Conservation (phyloP, 2,888 invertebrate genomes). For the Scaptomyza polygonia region DNA sequence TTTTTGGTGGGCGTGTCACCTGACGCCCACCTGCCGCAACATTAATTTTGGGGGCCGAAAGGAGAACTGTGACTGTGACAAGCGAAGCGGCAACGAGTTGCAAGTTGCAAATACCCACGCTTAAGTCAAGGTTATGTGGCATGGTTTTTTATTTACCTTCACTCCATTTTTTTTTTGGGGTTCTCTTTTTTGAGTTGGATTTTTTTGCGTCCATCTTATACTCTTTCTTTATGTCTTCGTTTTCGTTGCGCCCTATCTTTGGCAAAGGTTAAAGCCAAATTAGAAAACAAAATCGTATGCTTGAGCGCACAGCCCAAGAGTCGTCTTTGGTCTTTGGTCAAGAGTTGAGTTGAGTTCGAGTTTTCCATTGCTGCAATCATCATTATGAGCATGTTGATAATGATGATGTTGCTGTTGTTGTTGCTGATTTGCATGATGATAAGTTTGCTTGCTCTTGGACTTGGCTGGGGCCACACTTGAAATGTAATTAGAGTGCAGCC, state of each 20-base stretch:
- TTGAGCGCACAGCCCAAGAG: slow-evolving; percentile 66
- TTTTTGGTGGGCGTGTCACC: slow-evolving; percentile 15
- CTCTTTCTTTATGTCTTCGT: neutral
- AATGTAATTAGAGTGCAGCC: slow-evolving; percentile 74
- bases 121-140: slow-evolving; percentile 72
- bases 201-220: neutral
- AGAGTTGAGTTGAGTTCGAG: slow-evolving; percentile 35
- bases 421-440: slow-evolving; percentile 53
- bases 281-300: slow-evolving; percentile 72
- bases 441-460: slow-evolving; percentile 46
- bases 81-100: slow-evolving; percentile 42
- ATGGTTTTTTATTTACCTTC: slow-evolving; percentile 77
- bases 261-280: slow-evolving; percentile 72
- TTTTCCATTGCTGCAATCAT: slow-evolving; percentile 42
- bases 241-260: slow-evolving; percentile 39
- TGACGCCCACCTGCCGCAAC: neutral
- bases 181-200: slow-evolving; percentile 24
- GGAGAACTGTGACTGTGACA: slow-evolving; percentile 22
- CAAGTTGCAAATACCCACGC: slow-evolving; percentile 43
- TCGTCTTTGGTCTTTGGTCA: slow-evolving; percentile 51
- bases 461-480: slow-evolving; percentile 61
- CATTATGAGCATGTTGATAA: slow-evolving; percentile 20
- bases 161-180: slow-evolving; percentile 26
- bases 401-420: slow-evolving; percentile 16
- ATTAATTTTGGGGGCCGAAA: slow-evolving; percentile 12